A percentile compares a stretch with the other conserved stretches of the same genome.
phyloP scores from a whole-genome alignment of 2,113 vertebrate species.

The Mohoua ochrocephala region DNA sequence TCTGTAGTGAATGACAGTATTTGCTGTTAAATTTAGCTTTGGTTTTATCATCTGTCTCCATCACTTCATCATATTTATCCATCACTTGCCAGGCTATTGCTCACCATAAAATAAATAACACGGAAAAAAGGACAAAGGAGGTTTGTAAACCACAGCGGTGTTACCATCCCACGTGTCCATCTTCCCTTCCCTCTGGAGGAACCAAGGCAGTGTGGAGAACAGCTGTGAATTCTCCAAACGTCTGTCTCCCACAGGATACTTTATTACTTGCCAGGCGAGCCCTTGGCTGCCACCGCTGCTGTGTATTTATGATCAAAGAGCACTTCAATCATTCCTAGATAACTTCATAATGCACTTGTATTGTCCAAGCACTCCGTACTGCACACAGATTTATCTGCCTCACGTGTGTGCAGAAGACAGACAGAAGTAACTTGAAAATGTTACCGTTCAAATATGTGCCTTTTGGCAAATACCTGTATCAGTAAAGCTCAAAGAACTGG shows the following conservation, averaged over 20 bases:
- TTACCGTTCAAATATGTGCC: neutral
- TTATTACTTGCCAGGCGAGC: neutral
- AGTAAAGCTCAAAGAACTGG: neutral
- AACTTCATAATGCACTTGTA: neutral
- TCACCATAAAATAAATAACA: neutral
- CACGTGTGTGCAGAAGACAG: neutral
- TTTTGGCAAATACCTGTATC: neutral
- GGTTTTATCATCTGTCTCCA: neutral
- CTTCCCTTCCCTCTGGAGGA: neutral
- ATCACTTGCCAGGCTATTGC: neutral
- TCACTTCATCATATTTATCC: neutral
- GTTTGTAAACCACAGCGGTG: neutral
- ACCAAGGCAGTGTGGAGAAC: neutral
- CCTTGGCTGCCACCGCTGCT: neutral
- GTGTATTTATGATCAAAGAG: neutral
- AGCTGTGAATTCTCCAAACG: neutral
- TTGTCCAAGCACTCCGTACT: neutral
- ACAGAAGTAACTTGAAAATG: neutral
- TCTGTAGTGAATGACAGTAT: neutral
- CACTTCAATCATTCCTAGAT: neutral
- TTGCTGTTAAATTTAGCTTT: neutral
- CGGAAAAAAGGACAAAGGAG: neutral
- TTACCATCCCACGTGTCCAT: neutral
- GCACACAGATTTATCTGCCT: neutral
- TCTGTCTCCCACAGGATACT: neutral